A percentile compares a stretch with the other conserved stretches of the same genome.
Conservation (phyloP, 2,888 invertebrate genomes). For the Drosophila picticornis region DNA sequence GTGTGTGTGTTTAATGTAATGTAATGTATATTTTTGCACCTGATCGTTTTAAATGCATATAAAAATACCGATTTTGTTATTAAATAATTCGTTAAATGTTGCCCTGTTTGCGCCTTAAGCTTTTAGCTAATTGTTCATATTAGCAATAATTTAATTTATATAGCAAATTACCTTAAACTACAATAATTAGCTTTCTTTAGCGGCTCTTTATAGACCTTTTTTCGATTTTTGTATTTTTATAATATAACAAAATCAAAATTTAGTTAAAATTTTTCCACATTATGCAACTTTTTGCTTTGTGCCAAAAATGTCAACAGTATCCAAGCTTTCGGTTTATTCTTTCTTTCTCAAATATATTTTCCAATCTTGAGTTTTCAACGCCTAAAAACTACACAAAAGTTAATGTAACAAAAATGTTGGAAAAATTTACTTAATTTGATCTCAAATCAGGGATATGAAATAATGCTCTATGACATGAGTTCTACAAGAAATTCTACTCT, state of each 20-base stretch:
- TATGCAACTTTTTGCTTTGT: background rate
- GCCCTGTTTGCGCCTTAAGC: constrained; percentile 35
- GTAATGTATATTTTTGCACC: constrained; percentile 36
- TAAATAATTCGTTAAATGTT: constrained; percentile 39
- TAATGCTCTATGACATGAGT: constrained; percentile 3
- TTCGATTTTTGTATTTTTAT: constrained; percentile 14
- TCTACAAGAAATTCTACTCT: constrained; percentile 9
- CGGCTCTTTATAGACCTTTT: background rate
- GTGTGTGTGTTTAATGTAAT: background rate
- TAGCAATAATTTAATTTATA: constrained; percentile 15
- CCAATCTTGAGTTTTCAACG: background rate
- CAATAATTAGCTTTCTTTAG: constrained; percentile 3
- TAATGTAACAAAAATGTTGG: constrained; percentile 15
- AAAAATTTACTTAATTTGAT: constrained; percentile 10
- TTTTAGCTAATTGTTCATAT: constrained; percentile 39
- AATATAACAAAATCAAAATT: constrained; percentile 62
- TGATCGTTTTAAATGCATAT: constrained; percentile 47
- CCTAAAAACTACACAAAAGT: constrained; percentile 1
- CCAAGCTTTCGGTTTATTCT: background rate
- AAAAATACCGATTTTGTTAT: constrained; percentile 34
- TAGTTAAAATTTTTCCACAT: background rate
- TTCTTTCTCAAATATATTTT: background rate
- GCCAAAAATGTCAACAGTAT: background rate
- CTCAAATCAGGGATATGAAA: background rate
- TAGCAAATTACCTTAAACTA: constrained; percentile 1